Conservation (phyloP, 1,140 invertebrate genomes). For the Prorops nasuta region DNA sequence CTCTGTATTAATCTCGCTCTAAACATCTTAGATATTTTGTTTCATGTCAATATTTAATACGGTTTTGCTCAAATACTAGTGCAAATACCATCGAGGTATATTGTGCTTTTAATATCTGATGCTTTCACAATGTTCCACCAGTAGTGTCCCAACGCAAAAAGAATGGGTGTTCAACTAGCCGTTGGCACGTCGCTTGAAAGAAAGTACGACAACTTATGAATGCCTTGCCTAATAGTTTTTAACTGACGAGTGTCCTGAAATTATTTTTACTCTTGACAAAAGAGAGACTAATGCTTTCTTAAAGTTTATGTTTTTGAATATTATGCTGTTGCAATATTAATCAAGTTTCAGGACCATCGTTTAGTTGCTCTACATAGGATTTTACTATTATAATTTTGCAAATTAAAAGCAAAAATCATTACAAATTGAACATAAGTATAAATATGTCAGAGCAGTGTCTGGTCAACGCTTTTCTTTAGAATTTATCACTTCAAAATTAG, state of each 20-base stretch:
- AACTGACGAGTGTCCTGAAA: constrained; percentile 32
- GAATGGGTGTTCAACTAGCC: constrained; percentile 51
- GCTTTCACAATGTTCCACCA: constrained; percentile 42
- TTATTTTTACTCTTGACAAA: constrained; percentile 2
- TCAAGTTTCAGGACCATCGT: constrained; percentile 33
- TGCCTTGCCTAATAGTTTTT: constrained; percentile 30
- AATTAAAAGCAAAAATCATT: too few relatives aligned
- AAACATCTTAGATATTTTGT: too few relatives aligned
- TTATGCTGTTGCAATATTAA: background rate
- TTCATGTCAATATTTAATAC: too few relatives aligned
- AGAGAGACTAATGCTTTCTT: background rate
- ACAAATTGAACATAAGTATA: too few relatives aligned
- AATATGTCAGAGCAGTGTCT: too few relatives aligned
- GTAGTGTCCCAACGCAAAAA: constrained; percentile 50
- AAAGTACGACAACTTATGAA: constrained; percentile 53
- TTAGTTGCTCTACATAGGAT: background rate
- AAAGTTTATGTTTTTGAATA: background rate
- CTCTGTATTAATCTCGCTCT: too few relatives aligned
- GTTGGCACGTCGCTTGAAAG: constrained; percentile 54
- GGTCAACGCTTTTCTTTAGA: too few relatives aligned
- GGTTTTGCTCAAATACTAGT: too few relatives aligned
- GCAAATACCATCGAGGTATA: constrained; percentile 31
- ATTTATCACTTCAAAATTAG: too few relatives aligned
- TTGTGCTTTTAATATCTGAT: constrained; percentile 35
- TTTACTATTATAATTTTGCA: background rate